Conservation (phyloP, 2,888 invertebrate species). For the Thera obeliscata region DNA sequence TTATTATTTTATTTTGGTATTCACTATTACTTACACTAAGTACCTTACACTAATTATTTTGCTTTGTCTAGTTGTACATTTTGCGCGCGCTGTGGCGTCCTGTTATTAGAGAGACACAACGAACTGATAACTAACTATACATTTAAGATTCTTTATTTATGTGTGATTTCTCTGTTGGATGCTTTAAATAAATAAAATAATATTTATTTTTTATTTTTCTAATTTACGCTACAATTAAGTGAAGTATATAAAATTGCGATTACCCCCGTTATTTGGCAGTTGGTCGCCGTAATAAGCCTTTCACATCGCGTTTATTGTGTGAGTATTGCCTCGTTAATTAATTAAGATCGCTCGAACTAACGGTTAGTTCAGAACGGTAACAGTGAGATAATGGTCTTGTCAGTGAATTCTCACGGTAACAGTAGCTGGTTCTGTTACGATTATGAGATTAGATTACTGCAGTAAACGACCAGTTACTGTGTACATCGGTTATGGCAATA, state of each 20-base stretch:
- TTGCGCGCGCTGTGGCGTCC: too few relatives aligned
- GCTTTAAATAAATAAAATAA: too few relatives aligned
- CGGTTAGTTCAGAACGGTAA: conserved; percentile 34
- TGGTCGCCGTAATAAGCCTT: background rate
- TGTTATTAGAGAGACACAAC: too few relatives aligned
- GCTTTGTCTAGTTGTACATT: too few relatives aligned
- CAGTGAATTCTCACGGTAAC: conserved; percentile 33
- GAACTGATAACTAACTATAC: too few relatives aligned
- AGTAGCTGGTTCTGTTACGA: conserved; percentile 1
- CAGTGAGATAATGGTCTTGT: conserved; percentile 37
- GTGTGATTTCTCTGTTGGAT: too few relatives aligned
- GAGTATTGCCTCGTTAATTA: conserved; percentile 47
- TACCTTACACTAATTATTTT: too few relatives aligned
- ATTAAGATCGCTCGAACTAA: conserved; percentile 39
- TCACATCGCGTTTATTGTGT: conserved; percentile 25
- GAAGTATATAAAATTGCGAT: background rate
- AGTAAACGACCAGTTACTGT: background rate
- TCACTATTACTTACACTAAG: too few relatives aligned
- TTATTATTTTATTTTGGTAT: too few relatives aligned
- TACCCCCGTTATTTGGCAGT: conserved; percentile 5
- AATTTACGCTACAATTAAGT: background rate
- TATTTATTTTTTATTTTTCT: background rate
- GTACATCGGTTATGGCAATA: background rate
- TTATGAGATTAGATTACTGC: conserved; percentile 5
- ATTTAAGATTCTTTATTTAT: too few relatives aligned